These are phyloP conservation scores for Quadroppia sp. DNA, from an alignment of 2,888 invertebrate species.

Conservation along the genomic window DNA sequence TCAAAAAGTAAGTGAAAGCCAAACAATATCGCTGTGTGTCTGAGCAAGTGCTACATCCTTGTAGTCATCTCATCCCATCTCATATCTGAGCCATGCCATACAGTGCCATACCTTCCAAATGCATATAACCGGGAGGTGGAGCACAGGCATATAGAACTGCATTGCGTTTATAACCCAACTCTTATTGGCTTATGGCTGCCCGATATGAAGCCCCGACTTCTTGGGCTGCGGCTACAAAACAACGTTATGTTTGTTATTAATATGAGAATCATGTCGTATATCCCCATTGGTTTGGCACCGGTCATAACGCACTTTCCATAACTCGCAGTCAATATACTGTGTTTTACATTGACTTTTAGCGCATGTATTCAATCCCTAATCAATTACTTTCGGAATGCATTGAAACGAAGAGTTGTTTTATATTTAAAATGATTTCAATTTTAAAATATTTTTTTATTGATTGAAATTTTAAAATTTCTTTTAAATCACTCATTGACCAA, in stretches of 20 bases:
- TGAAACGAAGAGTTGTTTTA: neutral
- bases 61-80: constrained; percentile 32
- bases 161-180: constrained; percentile 26
- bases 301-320: constrained; percentile 29
- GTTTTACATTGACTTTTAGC: constrained; percentile 24
- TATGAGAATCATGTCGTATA: constrained; percentile 37
- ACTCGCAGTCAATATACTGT: neutral
- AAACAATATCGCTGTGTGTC: constrained; percentile 32
- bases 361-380: constrained; percentile 25
- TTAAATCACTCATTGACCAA: no score
- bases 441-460: no score
- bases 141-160: constrained; percentile 25
- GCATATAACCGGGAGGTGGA: constrained; percentile 37
- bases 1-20: constrained; percentile 33
- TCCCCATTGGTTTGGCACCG: constrained; percentile 38
- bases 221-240: constrained; percentile 38
- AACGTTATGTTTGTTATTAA: constrained; percentile 19
- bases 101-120: constrained; percentile 27
- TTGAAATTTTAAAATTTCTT: no score
- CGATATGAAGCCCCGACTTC: constrained; percentile 38
- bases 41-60: constrained; percentile 35
- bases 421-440: no score
- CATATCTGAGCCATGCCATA: constrained; percentile 25
- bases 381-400: neutral
- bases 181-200: constrained; percentile 30